Conservation (phyloP, 2,888 invertebrate species). For the Drosophila aldrichi region DNA sequence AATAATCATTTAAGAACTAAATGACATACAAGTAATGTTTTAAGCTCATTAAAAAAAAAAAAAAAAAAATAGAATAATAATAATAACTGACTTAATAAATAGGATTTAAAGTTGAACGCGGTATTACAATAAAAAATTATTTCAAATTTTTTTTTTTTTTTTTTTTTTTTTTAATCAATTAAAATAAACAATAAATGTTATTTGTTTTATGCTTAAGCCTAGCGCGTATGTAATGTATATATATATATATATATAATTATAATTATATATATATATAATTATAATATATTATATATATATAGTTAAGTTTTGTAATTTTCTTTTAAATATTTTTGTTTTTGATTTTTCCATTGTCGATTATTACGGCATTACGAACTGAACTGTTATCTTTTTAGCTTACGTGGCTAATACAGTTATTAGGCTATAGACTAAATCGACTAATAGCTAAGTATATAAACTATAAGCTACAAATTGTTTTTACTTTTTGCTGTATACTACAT, state of each 20-base stretch:
- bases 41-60: slow-evolving; percentile 6
- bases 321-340: not conserved
- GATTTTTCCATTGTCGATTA: not conserved
- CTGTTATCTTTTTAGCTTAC: slow-evolving; percentile 32
- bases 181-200: slow-evolving; percentile 45
- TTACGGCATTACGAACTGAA: slow-evolving; percentile 38
- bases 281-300: slow-evolving; percentile 10
- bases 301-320: not conserved
- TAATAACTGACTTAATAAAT: not conserved
- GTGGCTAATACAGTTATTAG: slow-evolving; percentile 50
- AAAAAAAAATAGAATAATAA: not conserved
- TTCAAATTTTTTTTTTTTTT: not conserved
- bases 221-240: slow-evolving; percentile 2
- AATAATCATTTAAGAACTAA: not conserved
- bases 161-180: slow-evolving; percentile 24
- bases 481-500: slow-evolving; percentile 1
- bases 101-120: slow-evolving; percentile 18
- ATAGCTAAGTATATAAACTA: slow-evolving; percentile 36
- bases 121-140: slow-evolving; percentile 23
- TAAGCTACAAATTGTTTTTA: slow-evolving; percentile 34
- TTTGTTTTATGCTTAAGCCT: slow-evolving; percentile 32
- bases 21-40: not conserved
- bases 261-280: slow-evolving; percentile 10
- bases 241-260: no score
- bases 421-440: slow-evolving; percentile 38